These are phyloP conservation scores for Drosophila chauvacae DNA, from an alignment of 1,140 invertebrate species.

Conservation along the genomic window DNA sequence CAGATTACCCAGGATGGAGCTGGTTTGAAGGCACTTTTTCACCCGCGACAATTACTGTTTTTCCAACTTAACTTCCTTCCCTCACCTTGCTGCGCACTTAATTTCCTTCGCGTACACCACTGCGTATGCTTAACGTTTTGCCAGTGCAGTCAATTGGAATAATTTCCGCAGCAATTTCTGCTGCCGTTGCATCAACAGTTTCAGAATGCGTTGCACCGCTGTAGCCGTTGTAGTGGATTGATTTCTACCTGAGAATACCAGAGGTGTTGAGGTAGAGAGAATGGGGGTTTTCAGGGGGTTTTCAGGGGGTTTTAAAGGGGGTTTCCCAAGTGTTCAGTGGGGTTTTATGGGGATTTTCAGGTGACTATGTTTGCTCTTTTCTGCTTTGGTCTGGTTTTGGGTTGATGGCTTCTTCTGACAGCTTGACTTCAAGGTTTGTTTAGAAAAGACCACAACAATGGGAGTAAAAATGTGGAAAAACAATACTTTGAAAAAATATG, in stretches of 20 bases:
- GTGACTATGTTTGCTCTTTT: slow-evolving; percentile 3
- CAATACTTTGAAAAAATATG: background rate
- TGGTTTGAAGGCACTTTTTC: slow-evolving; percentile 36
- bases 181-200: slow-evolving; percentile 84
- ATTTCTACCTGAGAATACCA: slow-evolving; percentile 40
- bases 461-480: background rate
- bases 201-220: slow-evolving; percentile 81
- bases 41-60: slow-evolving; percentile 36
- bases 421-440: slow-evolving; percentile 39
- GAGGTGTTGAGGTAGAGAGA: background rate
- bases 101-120: slow-evolving; percentile 18
- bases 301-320: background rate
- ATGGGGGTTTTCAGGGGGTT: background rate
- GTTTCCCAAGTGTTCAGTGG: background rate
- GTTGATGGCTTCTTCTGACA: slow-evolving; percentile 8
- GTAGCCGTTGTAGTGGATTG: slow-evolving; percentile 79
- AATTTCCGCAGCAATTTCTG: slow-evolving; percentile 80
- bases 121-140: slow-evolving; percentile 65
- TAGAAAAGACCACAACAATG: slow-evolving; percentile 11
- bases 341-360: background rate
- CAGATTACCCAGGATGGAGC: slow-evolving; percentile 82
- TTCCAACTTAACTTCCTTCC: slow-evolving; percentile 1
- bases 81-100: slow-evolving; percentile 24
- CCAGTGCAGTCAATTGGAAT: slow-evolving; percentile 70
- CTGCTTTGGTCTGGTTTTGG: slow-evolving; percentile 20